Percentiles rank a stretch among this genome's conserved stretches.
Evolutionary conservation across 30 jellyfish, hydroid and myxozoan genomes (phyloP).

Genomic region (Pseudorhiza aurosa): DNA sequence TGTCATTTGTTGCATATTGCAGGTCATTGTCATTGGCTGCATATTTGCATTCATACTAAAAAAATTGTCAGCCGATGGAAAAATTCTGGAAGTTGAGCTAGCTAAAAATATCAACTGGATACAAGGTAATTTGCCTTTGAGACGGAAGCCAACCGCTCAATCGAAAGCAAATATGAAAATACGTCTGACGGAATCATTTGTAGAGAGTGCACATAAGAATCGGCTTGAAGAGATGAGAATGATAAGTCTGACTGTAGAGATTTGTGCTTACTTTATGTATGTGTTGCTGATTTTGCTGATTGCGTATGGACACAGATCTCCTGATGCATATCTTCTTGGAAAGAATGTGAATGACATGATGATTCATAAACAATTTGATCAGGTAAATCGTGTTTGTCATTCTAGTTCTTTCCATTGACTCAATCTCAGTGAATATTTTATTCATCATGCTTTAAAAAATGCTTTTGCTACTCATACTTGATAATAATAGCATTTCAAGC

Average conservation of each 20-base stretch:
- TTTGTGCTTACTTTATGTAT: constrained; percentile 48
- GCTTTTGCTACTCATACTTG: too few relatives aligned
- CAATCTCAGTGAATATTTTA: too few relatives aligned
- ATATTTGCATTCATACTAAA: constrained; percentile 67
- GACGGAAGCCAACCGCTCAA: constrained; percentile 4
- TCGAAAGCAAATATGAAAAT: background rate
- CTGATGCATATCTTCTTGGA: constrained; percentile 73
- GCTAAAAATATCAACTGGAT: constrained; percentile 35
- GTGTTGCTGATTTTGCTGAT: constrained; percentile 67
- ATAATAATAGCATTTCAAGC: too few relatives aligned
- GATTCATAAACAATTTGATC: constrained; percentile 61
- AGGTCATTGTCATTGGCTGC: constrained; percentile 74
- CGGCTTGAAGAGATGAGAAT: constrained; percentile 44
- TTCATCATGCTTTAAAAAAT: too few relatives aligned
- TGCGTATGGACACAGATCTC: constrained; percentile 93
- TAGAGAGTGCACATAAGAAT: constrained; percentile 34
- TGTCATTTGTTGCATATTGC: too few relatives aligned
- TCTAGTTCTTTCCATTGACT: background rate
- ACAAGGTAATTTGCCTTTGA: constrained; percentile 15
- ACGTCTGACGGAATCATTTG: constrained; percentile 54
- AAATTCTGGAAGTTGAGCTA: constrained; percentile 53
- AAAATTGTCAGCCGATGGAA: constrained; percentile 55
- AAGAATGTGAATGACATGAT: constrained; percentile 43
- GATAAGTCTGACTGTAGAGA: constrained; percentile 57
- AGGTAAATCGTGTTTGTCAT: constrained; percentile 30